Evolutionary conservation across 2,888 invertebrate species (phyloP).

Genomic region (Aphidius colemani): DNA sequence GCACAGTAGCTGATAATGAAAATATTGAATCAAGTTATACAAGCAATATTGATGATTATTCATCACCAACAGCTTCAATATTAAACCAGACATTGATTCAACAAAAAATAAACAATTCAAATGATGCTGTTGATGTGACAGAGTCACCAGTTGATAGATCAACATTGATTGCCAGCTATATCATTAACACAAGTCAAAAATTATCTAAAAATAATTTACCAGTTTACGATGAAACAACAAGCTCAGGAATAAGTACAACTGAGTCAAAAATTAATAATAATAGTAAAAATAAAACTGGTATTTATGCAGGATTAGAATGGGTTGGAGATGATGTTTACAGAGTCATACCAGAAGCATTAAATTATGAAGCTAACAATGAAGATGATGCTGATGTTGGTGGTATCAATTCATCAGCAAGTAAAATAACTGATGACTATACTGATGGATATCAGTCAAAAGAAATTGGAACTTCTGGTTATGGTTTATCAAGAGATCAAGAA

Average conservation of each 20-base stretch:
- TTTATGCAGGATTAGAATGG: constrained; percentile 56
- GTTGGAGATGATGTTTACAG: constrained; percentile 56
- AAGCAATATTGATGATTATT: too few species aligned
- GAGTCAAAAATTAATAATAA: background rate
- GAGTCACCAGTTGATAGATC: too few species aligned
- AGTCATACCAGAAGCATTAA: constrained; percentile 50
- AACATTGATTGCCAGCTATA: too few species aligned
- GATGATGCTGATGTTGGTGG: constrained; percentile 13
- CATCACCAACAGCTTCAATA: too few species aligned
- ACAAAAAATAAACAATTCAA: too few species aligned
- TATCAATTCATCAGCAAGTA: constrained; percentile 9
- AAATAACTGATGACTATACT: constrained; percentile 44
- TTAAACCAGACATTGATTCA: too few species aligned
- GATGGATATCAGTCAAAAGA: constrained; percentile 18
- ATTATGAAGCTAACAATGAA: constrained; percentile 38
- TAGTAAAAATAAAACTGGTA: constrained; percentile 26
- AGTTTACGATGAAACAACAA: background rate
- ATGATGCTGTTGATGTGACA: too few species aligned
- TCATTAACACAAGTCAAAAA: too few species aligned
- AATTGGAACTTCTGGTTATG: constrained; percentile 14
- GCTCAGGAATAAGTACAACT: background rate
- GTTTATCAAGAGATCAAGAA: background rate
- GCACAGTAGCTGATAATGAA: too few species aligned
- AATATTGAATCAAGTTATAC: too few species aligned
- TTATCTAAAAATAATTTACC: too few species aligned